Percentiles rank a stretch among this genome's conserved stretches.
phyloP scores from a whole-genome alignment of 2,113 vertebrate genomes.

The Hippocampus zosterae region DNA sequence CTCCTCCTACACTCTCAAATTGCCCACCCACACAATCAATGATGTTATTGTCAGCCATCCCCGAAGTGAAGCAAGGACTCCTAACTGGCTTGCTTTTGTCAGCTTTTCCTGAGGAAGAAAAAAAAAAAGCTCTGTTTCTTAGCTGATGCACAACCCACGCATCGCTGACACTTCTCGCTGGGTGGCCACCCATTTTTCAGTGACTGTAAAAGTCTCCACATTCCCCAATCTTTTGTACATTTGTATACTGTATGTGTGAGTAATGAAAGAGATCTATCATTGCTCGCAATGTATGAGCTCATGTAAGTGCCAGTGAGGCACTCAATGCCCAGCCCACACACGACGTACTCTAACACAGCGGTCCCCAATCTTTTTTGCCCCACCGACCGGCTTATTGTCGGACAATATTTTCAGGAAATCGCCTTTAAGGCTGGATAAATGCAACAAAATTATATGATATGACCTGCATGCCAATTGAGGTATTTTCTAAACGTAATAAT shows the following conservation, averaged over 20 bases:
- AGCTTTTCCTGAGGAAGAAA: slow-evolving; percentile 36
- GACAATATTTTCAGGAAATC: too few species aligned
- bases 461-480: too few species aligned
- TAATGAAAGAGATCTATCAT: slow-evolving; percentile 45
- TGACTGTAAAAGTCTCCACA: not conserved
- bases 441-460: too few species aligned
- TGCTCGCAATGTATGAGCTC: slow-evolving; percentile 20
- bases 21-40: slow-evolving; percentile 32
- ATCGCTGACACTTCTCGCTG: slow-evolving; percentile 2
- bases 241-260: slow-evolving; percentile 13
- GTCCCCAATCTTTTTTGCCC: too few species aligned
- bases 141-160: slow-evolving; percentile 39
- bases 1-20: slow-evolving; percentile 22
- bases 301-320: slow-evolving; percentile 37
- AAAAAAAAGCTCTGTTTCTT: slow-evolving; percentile 12
- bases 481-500: too few species aligned
- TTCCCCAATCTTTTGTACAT: slow-evolving; percentile 12
- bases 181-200: not conserved
- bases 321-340: slow-evolving; percentile 33
- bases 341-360: not conserved
- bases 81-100: slow-evolving; percentile 53
- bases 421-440: not conserved
- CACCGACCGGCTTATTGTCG: too few species aligned
- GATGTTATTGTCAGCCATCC: slow-evolving; percentile 50
- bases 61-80: slow-evolving; percentile 40